These are phyloP conservation scores for Pissodes strobi DNA, from an alignment of 1,140 invertebrate species.

Conservation along the genomic window DNA sequence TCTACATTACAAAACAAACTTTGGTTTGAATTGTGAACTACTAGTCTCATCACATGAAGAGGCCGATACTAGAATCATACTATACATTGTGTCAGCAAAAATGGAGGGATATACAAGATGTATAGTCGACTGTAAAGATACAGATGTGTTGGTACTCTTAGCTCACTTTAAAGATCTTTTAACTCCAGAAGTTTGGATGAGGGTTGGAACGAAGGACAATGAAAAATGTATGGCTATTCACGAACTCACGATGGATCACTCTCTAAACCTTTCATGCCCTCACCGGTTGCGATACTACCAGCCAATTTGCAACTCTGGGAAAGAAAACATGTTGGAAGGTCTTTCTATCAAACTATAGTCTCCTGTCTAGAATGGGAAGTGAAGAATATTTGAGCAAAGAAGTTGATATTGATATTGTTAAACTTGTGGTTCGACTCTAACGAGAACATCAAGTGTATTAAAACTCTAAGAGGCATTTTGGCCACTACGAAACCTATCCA, in stretches of 20 bases:
- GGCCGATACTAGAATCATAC: no score
- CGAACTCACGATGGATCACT: not conserved
- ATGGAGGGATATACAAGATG: no score
- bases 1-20: no score
- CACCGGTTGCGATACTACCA: not conserved
- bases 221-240: not conserved
- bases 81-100: no score
- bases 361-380: not conserved
- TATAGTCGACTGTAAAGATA: no score
- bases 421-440: not conserved
- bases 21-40: no score
- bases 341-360: not conserved
- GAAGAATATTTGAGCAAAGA: not conserved
- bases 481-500: not conserved
- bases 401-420: not conserved
- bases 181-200: not conserved
- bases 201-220: not conserved
- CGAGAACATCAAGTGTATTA: not conserved
- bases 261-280: not conserved
- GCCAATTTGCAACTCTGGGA: not conserved
- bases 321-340: not conserved
- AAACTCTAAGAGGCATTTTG: not conserved
- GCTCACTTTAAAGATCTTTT: no score
- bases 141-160: no score
- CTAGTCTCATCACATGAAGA: no score